A percentile compares a stretch with the other conserved stretches of the same genome.
Conservation (phyloP, 2,888 invertebrate species). For the Cryptus armator region DNA sequence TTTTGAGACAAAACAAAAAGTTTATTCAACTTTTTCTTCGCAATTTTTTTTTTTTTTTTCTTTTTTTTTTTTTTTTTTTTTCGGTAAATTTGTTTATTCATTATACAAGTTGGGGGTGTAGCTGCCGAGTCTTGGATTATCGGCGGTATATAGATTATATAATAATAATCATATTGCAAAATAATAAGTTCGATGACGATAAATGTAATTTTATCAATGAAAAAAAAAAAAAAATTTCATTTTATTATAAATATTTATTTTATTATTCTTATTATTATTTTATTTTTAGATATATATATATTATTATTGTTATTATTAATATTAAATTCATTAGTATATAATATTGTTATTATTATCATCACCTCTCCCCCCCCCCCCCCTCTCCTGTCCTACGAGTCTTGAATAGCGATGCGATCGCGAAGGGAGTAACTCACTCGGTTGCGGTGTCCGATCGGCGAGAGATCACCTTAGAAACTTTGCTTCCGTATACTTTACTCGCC, state of each 20-base stretch:
- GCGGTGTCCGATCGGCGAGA: not conserved
- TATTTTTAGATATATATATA: no score
- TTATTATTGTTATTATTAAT: no score
- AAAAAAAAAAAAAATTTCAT: not conserved
- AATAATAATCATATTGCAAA: not conserved
- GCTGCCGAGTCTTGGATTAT: no score
- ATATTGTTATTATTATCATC: no score
- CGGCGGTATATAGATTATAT: not conserved
- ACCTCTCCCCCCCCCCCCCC: not conserved
- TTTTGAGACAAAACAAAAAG: not conserved
- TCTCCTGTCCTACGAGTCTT: not conserved
- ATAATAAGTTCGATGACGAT: not conserved
- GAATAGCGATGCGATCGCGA: conserved; percentile 15
- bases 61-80: not conserved
- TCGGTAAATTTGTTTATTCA: no score
- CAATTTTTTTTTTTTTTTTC: not conserved
- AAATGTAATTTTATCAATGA: not conserved
- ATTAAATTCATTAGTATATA: no score
- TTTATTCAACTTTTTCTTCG: not conserved
- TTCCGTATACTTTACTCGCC: not conserved
- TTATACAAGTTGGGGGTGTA: no score
- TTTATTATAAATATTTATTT: not conserved
- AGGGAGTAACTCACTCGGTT: conserved; percentile 23
- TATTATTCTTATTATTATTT: not conserved
- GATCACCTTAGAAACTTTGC: not conserved